A percentile compares a stretch with the other conserved stretches of the same genome.
phyloP scores from a whole-genome alignment of 2,888 invertebrate genomes.

The Chirona hameri region DNA sequence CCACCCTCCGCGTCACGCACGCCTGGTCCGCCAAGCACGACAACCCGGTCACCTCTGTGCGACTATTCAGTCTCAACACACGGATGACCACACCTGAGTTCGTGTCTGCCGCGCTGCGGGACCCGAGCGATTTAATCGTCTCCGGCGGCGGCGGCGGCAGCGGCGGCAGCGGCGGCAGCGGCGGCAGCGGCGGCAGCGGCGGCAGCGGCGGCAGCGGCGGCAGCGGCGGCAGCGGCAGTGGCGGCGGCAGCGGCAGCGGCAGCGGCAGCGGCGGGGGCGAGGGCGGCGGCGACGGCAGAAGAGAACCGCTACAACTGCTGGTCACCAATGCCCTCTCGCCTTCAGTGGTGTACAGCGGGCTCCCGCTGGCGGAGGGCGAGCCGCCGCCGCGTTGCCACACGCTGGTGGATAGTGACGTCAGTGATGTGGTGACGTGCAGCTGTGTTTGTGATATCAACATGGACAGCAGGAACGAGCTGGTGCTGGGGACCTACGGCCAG shows the following conservation, averaged over 20 bases:
- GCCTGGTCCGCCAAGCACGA: conserved; percentile 53
- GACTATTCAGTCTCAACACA: conserved; percentile 49
- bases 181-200: no score
- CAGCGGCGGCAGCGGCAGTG: no score
- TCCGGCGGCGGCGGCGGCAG: no score
- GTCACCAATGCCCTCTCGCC: conserved; percentile 56
- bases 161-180: no score
- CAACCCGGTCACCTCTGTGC: conserved; percentile 56
- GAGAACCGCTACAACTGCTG: conserved; percentile 51
- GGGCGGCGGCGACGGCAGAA: no score
- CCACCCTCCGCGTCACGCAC: conserved; percentile 51
- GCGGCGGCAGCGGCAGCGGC: no score
- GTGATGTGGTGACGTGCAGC: conserved; percentile 55
- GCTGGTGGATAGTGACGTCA: conserved; percentile 32
- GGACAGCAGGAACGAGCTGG: conserved; percentile 64
- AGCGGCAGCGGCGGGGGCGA: no score
- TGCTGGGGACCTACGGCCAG: conserved; percentile 65
- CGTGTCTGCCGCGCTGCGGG: conserved; percentile 37
- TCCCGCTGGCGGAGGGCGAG: not conserved
- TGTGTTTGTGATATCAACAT: conserved; percentile 65
- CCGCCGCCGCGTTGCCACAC: not conserved
- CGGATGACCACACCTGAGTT: conserved; percentile 41
- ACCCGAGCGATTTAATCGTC: not conserved
- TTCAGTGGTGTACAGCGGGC: conserved; percentile 55
- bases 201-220: no score